Conservation (phyloP, 1,140 invertebrate species). For the Ruditapes philippinarum region DNA sequence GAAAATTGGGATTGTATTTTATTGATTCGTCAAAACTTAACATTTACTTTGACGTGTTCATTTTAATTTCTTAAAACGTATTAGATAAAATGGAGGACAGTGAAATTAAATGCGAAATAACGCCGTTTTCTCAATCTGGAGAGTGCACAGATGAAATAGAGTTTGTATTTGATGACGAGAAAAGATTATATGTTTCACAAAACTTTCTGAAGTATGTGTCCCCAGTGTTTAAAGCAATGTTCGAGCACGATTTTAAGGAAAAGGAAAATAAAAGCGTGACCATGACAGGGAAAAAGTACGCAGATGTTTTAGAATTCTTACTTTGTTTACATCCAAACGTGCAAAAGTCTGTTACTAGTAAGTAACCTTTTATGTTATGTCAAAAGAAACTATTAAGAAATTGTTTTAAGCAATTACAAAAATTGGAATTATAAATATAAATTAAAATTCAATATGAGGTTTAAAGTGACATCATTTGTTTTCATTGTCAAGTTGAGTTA, state of each 20-base stretch:
- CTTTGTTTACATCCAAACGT: not conserved
- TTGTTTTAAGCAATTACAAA: no score
- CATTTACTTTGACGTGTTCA: no score
- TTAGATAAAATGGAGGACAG: no score
- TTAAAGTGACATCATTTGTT: no score
- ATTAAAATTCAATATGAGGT: no score
- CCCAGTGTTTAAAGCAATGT: slow-evolving; percentile 1
- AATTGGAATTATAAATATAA: no score
- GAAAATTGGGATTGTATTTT: no score
- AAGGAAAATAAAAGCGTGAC: not conserved
- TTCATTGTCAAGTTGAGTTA: no score
- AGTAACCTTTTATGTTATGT: not conserved
- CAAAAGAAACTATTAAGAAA: no score
- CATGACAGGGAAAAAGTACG: not conserved
- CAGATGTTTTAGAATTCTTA: not conserved
- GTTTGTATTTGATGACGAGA: not conserved
- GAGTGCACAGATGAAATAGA: not conserved
- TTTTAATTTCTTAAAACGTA: no score
- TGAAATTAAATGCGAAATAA: no score
- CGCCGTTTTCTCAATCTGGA: not conserved
- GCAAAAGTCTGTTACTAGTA: not conserved
- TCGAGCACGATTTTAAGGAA: not conserved
- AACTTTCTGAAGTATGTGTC: not conserved
- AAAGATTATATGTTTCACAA: not conserved
- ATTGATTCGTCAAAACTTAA: no score